A percentile compares a stretch with the other conserved stretches of the same genome.
Evolutionary conservation across 2,113 vertebrate species (phyloP).

Genomic region (Halcyon senegalensis): DNA sequence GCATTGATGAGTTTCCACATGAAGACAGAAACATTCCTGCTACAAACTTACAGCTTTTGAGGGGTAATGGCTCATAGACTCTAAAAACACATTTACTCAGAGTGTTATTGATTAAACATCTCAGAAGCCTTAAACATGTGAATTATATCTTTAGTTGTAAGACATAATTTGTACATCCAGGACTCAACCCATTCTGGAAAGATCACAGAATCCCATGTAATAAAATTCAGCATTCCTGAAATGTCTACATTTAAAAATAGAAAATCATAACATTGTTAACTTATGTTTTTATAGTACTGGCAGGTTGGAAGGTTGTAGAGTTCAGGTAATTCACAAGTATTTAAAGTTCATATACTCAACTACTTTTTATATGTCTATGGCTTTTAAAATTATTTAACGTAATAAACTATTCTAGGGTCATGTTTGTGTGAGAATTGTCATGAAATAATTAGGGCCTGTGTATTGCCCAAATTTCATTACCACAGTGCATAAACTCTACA

Average conservation of each 20-base stretch:
- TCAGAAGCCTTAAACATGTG: neutral
- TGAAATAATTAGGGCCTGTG: neutral
- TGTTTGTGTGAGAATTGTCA: neutral
- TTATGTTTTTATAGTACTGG: neutral
- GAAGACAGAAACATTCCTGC: neutral
- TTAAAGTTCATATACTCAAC: neutral
- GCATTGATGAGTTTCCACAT: constrained; percentile 41
- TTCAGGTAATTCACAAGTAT: neutral
- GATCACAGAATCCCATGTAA: neutral
- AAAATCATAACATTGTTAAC: neutral
- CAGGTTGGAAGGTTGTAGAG: neutral
- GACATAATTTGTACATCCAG: neutral
- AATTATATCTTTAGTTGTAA: constrained; percentile 2
- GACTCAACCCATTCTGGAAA: neutral
- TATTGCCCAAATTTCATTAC: neutral
- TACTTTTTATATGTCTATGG: neutral
- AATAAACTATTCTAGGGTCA: neutral
- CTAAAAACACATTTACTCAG: neutral
- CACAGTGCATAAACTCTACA: neutral
- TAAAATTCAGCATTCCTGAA: neutral
- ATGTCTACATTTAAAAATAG: neutral
- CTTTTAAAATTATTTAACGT: neutral
- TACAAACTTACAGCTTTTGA: constrained; percentile 12
- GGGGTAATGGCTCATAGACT: neutral
- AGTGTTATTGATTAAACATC: constrained; percentile 25